phyloP scores from a whole-genome alignment of 2,113 vertebrate genomes.

The Poeciliopsis occidentalis region DNA sequence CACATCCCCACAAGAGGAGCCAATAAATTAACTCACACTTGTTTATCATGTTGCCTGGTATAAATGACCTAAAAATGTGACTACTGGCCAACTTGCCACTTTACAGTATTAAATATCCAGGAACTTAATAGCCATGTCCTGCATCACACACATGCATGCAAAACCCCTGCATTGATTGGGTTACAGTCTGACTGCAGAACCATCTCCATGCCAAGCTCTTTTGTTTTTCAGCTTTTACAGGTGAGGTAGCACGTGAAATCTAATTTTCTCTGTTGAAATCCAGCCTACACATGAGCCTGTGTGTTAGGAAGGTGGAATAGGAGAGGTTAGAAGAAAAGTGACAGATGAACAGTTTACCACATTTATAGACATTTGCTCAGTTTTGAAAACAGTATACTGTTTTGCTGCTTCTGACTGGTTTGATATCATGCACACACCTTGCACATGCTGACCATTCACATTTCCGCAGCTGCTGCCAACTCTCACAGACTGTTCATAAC shows the following conservation, averaged over 20 bases:
- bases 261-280: constrained; percentile 21
- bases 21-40: background rate
- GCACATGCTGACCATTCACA: constrained; percentile 14
- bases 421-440: background rate
- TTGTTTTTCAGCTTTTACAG: constrained; percentile 10
- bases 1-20: background rate
- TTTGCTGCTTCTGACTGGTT: constrained; percentile 17
- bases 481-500: constrained; percentile 53
- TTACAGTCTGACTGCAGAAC: constrained; percentile 36
- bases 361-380: constrained; percentile 9
- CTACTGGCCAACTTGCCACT: background rate
- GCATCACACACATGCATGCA: background rate
- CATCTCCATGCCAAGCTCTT: constrained; percentile 19
- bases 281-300: background rate
- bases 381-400: background rate
- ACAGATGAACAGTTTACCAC: constrained; percentile 19
- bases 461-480: constrained; percentile 40
- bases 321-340: constrained; percentile 19
- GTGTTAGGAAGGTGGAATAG: constrained; percentile 6
- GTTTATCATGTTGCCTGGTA: background rate
- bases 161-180: constrained; percentile 10
- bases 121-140: constrained; percentile 23
- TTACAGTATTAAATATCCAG: constrained; percentile 6
- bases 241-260: constrained; percentile 36
- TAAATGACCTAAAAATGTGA: background rate